Conservation (phyloP, 1,140 invertebrate species). For the Calephelis nemesis region DNA sequence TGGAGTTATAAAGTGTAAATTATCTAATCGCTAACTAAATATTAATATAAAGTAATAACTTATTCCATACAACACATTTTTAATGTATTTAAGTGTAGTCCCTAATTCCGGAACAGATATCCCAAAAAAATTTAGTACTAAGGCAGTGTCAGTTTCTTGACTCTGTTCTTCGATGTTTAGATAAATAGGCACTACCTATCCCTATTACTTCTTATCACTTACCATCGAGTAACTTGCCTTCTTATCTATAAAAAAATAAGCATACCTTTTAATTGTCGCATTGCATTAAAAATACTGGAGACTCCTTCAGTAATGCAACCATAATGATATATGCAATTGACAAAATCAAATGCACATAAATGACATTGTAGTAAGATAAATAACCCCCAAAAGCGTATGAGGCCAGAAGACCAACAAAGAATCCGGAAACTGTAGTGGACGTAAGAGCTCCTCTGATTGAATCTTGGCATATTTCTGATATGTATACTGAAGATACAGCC, state of each 20-base stretch:
- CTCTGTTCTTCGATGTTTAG: too few species aligned
- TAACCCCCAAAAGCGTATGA: conserved; percentile 57
- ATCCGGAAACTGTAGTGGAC: conserved; percentile 50
- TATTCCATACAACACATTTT: too few species aligned
- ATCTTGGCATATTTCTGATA: conserved; percentile 62
- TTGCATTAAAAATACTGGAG: conserved; percentile 56
- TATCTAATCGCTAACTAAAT: too few species aligned
- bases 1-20: too few species aligned
- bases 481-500: conserved; percentile 52
- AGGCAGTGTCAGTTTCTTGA: too few species aligned
- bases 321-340: conserved; percentile 52
- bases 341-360: conserved; percentile 49
- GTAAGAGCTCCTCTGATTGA: conserved; percentile 57
- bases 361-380: conserved; percentile 45
- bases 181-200: too few species aligned
- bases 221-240: too few species aligned
- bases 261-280: conserved; percentile 54
- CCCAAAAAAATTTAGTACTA: too few species aligned
- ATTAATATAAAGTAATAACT: too few species aligned
- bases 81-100: too few species aligned
- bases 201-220: too few species aligned
- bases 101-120: too few species aligned
- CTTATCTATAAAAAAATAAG: neutral
- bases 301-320: conserved; percentile 52
- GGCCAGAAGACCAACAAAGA: conserved; percentile 51